A percentile compares a stretch with the other conserved stretches of the same genome.
Conservation (phyloP, 1,140 invertebrate genomes). For the Matsumurasca onukii region DNA sequence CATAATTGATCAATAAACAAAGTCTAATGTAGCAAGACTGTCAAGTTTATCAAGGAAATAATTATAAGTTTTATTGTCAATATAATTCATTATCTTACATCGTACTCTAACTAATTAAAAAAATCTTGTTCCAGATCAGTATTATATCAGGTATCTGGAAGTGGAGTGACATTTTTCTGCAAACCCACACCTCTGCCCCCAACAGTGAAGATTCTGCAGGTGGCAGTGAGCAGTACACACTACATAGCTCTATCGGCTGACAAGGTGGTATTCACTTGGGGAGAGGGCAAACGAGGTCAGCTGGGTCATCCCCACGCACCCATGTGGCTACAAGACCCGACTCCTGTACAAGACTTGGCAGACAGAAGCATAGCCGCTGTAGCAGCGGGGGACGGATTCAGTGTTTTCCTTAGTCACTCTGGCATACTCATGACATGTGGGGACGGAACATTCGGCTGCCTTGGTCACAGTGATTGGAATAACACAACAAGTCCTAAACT, state of each 20-base stretch:
- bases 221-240: conserved; percentile 66
- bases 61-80: too few relatives aligned
- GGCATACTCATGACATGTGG: conserved; percentile 74
- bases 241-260: conserved; percentile 60
- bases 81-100: too few relatives aligned
- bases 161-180: conserved; percentile 54
- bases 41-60: too few relatives aligned
- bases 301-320: conserved; percentile 62
- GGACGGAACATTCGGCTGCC: conserved; percentile 60
- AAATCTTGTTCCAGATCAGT: conserved; percentile 60
- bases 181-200: conserved; percentile 57
- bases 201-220: conserved; percentile 53
- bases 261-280: conserved; percentile 69
- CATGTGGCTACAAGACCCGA: conserved; percentile 55
- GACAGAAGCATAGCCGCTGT: conserved; percentile 59
- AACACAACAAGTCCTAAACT: conserved; percentile 60
- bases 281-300: conserved; percentile 65
- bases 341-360: conserved; percentile 58
- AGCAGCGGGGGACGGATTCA: conserved; percentile 58
- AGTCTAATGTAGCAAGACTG: too few relatives aligned
- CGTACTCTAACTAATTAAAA: too few relatives aligned
- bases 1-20: too few relatives aligned
- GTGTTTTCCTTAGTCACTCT: conserved; percentile 66
- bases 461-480: conserved; percentile 68
- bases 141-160: conserved; percentile 58